Conservation (phyloP, 2,888 invertebrate genomes). For the Itoplectis maculator region DNA sequence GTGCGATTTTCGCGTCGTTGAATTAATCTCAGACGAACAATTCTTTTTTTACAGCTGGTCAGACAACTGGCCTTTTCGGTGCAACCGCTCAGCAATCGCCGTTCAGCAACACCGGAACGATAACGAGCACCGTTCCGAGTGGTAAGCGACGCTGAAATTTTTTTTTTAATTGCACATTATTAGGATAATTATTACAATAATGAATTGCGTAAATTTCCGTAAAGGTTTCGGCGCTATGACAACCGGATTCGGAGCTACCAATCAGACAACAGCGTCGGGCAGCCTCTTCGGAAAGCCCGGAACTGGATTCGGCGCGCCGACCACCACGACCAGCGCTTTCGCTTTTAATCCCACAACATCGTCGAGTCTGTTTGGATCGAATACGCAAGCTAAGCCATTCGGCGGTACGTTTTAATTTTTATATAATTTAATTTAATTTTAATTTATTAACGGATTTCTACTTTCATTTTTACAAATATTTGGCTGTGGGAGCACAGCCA, state of each 20-base stretch:
- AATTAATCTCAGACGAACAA: background rate
- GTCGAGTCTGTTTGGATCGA: constrained; percentile 83
- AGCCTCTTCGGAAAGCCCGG: constrained; percentile 89
- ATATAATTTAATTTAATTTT: no score
- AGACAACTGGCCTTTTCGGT: constrained; percentile 85
- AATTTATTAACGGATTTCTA: no score
- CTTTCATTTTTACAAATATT: no score
- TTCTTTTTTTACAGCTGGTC: constrained; percentile 68
- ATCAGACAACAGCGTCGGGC: constrained; percentile 86
- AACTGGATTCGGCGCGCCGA: constrained; percentile 87
- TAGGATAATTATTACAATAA: no score
- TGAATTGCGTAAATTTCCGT: constrained; percentile 4
- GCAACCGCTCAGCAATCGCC: constrained; percentile 81
- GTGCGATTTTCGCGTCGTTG: background rate
- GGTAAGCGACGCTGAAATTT: constrained; percentile 72
- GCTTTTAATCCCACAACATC: constrained; percentile 83
- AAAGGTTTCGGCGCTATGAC: constrained; percentile 86
- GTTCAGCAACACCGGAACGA: constrained; percentile 85
- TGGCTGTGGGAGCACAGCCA: no score
- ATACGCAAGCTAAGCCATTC: constrained; percentile 84
- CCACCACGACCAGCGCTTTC: constrained; percentile 84
- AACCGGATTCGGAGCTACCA: constrained; percentile 86
- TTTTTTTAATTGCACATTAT: background rate
- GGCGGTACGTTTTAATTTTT: constrained; percentile 84
- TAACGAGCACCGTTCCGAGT: constrained; percentile 83